Evolutionary conservation across 30 jellyfish, hydroid and myxozoan genomes (phyloP).

Genomic region (Cassiopea andromeda): DNA sequence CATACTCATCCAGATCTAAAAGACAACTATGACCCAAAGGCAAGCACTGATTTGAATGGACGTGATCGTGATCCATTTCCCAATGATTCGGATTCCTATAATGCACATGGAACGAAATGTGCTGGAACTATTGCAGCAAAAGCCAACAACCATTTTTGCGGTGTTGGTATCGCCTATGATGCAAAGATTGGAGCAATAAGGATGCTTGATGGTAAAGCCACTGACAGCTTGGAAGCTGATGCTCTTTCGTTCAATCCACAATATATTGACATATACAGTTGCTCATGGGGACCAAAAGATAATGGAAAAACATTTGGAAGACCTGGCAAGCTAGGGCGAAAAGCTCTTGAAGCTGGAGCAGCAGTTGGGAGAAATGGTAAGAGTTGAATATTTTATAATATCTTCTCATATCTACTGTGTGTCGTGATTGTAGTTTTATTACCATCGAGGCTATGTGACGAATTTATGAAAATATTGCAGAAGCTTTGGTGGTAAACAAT

Average conservation of each 20-base stretch:
- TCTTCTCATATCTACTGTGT: background rate
- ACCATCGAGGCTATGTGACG: too few species aligned
- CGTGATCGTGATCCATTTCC: conserved; percentile 97
- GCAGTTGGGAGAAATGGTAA: conserved; percentile 91
- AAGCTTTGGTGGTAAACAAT: too few species aligned
- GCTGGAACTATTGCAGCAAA: conserved; percentile 98
- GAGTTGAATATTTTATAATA: background rate
- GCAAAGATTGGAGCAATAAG: conserved; percentile 94
- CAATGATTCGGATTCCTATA: conserved; percentile 94
- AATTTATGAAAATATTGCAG: too few species aligned
- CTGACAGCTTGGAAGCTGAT: conserved; percentile 97
- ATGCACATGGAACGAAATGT: conserved; percentile 99
- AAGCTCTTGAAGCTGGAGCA: conserved; percentile 95
- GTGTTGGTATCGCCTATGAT: conserved; percentile 96
- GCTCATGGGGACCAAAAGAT: conserved; percentile 99
- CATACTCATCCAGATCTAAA: conserved; percentile 96
- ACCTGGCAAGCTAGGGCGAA: conserved; percentile 94
- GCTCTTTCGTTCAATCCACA: conserved; percentile 89
- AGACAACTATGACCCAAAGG: conserved; percentile 89
- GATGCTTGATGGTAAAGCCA: conserved; percentile 97
- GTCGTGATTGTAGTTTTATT: too few species aligned
- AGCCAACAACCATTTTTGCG: conserved; percentile 94
- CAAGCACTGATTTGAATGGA: conserved; percentile 95
- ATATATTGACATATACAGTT: conserved; percentile 95
- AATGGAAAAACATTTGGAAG: conserved; percentile 97